Evolutionary conservation across 2,113 vertebrate genomes (phyloP).

Genomic region (Pontoporia blainvillei): DNA sequence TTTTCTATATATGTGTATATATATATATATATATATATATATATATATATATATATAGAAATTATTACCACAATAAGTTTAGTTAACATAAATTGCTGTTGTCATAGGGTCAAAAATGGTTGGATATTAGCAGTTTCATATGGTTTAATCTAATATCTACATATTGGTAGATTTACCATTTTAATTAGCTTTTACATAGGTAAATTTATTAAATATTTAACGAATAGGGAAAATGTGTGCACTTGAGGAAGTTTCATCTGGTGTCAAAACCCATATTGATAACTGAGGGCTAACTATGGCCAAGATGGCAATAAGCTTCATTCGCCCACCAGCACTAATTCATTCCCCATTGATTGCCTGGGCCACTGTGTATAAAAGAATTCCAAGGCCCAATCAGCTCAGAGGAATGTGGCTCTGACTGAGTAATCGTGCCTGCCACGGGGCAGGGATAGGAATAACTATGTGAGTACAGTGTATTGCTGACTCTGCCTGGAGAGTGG

Average conservation of each 20-base stretch:
- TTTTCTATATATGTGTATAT: too few relatives aligned
- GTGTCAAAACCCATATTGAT: not conserved
- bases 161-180: not conserved
- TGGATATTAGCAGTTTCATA: not conserved
- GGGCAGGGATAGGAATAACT: not conserved
- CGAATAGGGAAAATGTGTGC: not conserved
- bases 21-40: not conserved
- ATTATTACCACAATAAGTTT: not conserved
- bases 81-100: not conserved
- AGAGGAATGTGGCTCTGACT: not conserved
- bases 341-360: not conserved
- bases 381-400: not conserved
- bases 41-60: not conserved
- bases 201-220: conserved; percentile 14
- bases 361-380: not conserved
- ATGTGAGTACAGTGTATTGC: not conserved
- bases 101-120: not conserved
- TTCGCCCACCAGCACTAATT: not conserved
- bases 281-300: not conserved
- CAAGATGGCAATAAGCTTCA: not conserved
- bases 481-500: not conserved
- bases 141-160: not conserved
- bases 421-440: not conserved
- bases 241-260: not conserved
- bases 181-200: conserved; percentile 17